A percentile compares a stretch with the other conserved stretches of the same genome.
phyloP scores from a whole-genome alignment of 2,113 vertebrate species.

The Myrmecobius fasciatus region DNA sequence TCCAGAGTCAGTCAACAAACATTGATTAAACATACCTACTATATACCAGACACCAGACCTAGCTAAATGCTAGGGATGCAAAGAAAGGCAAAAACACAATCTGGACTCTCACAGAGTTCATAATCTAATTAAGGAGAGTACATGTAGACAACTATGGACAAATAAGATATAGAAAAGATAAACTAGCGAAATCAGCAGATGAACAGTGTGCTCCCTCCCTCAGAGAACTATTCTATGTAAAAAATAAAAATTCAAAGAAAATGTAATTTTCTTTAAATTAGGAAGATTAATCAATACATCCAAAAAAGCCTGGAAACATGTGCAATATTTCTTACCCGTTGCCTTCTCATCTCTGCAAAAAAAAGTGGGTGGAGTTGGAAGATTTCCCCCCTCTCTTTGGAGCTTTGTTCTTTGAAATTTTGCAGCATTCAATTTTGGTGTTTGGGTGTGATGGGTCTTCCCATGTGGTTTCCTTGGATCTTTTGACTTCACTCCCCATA shows the following conservation, averaged over 20 bases:
- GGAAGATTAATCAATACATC: neutral
- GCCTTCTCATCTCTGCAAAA: neutral
- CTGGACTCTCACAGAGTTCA: neutral
- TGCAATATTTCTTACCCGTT: neutral
- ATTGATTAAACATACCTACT: neutral
- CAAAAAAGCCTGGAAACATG: neutral
- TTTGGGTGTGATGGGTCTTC: neutral
- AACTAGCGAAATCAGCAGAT: neutral
- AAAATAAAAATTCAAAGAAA: neutral
- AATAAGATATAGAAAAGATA: neutral
- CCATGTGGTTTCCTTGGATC: neutral
- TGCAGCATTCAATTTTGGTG: neutral
- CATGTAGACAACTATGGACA: neutral
- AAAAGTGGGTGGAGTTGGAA: neutral
- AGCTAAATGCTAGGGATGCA: neutral
- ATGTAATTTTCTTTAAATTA: neutral
- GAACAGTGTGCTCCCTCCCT: neutral
- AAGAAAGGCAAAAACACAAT: neutral
- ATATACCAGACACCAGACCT: neutral
- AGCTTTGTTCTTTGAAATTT: neutral
- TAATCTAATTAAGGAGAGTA: neutral
- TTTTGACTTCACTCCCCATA: neutral
- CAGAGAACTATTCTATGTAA: neutral
- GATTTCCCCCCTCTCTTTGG: neutral
- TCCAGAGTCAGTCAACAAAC: neutral